Conservation (phyloP, 2,888 invertebrate species). For the Stratiomys singularior region DNA sequence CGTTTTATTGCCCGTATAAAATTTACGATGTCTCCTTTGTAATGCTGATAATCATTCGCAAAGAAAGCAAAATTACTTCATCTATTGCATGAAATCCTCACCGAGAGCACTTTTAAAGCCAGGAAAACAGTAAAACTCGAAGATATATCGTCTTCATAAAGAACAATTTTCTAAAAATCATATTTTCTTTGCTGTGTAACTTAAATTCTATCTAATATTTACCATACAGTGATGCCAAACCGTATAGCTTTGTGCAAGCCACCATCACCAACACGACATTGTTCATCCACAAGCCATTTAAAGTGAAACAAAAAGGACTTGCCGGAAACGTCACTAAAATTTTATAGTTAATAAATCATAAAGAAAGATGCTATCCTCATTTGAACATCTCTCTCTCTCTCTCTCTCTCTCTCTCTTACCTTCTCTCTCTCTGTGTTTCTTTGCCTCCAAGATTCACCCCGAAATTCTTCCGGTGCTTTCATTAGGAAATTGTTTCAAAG, state of each 20-base stretch:
- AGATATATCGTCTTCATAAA: neutral
- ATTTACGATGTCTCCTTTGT: neutral
- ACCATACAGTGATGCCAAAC: neutral
- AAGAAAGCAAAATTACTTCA: neutral
- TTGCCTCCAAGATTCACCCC: too few species aligned
- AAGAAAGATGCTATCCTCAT: conserved; percentile 22
- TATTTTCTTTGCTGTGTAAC: neutral
- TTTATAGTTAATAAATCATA: conserved; percentile 42
- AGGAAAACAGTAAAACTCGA: neutral
- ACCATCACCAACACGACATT: too few species aligned
- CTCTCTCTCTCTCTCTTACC: too few species aligned
- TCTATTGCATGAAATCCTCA: neutral
- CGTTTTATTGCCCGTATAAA: conserved; percentile 9
- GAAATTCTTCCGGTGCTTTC: conserved; percentile 1
- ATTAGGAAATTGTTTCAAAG: conserved; percentile 28
- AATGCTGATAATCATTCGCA: neutral
- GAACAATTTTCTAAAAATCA: neutral
- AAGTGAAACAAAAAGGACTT: conserved; percentile 9
- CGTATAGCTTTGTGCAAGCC: too few species aligned
- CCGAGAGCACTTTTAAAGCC: neutral
- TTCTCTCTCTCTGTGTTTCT: too few species aligned
- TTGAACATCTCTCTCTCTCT: too few species aligned
- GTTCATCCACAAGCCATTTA: conserved; percentile 14
- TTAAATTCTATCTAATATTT: conserved; percentile 4
- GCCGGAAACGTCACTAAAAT: conserved; percentile 32